Conservation (phyloP, 2,113 vertebrate species). For the Cichladusa arquata region DNA sequence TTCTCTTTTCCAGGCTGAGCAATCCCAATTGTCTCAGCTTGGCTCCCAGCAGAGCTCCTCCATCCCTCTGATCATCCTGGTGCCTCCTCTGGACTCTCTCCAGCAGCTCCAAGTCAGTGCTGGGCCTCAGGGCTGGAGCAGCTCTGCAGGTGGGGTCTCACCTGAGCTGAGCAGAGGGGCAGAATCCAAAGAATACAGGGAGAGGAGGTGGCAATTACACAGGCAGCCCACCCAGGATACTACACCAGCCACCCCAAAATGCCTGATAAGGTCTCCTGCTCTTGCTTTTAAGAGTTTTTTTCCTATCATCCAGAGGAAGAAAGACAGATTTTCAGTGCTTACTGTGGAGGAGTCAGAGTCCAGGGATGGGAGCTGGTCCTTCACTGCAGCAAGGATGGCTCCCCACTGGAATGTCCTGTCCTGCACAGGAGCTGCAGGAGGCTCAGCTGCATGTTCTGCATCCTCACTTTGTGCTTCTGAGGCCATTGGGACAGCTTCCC, state of each 20-base stretch:
- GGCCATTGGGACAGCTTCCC: slow-evolving; percentile 50
- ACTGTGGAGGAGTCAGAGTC: slow-evolving; percentile 74
- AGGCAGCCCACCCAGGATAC: background rate
- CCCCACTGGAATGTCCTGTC: slow-evolving; percentile 53
- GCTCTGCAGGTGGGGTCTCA: background rate
- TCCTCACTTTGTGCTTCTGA: background rate
- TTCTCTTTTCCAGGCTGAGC: background rate
- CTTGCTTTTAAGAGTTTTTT: background rate
- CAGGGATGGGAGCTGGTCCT: slow-evolving; percentile 74
- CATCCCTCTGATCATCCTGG: background rate
- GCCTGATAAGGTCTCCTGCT: background rate
- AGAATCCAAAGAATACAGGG: background rate
- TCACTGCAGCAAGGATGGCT: slow-evolving; percentile 70
- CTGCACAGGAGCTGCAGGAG: background rate
- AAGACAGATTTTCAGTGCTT: slow-evolving; percentile 6
- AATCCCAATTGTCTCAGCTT: background rate
- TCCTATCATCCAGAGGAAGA: background rate
- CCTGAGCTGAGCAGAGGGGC: background rate
- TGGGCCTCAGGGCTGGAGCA: background rate
- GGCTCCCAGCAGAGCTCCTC: background rate
- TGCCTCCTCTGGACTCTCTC: background rate
- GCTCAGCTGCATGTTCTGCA: background rate
- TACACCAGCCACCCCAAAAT: too few relatives aligned
- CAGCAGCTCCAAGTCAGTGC: background rate
- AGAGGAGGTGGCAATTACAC: background rate